Evolutionary conservation across 2,113 vertebrate species (phyloP).

Genomic region (Platichthys stellatus): DNA sequence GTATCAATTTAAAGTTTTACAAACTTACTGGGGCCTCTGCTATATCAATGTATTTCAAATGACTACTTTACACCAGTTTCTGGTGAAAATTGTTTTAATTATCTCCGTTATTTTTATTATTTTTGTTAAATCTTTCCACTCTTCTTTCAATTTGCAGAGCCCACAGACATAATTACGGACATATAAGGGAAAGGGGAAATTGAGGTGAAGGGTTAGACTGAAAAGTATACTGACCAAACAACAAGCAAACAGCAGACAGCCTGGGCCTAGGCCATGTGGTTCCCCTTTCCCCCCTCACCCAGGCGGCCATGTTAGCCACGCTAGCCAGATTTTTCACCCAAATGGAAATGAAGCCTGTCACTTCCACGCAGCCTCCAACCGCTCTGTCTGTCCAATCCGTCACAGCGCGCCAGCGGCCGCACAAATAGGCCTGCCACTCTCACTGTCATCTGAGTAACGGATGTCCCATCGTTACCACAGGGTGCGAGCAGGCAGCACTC

Average conservation of each 20-base stretch:
- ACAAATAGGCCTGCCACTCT: slow-evolving; percentile 87
- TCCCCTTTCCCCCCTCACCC: slow-evolving; percentile 51
- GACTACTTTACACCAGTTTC: not conserved
- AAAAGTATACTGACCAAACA: slow-evolving; percentile 34
- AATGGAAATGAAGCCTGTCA: slow-evolving; percentile 86
- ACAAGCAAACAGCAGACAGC: slow-evolving; percentile 32
- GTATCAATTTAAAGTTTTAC: not conserved
- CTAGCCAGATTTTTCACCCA: slow-evolving; percentile 85
- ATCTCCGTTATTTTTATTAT: not conserved
- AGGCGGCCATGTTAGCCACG: slow-evolving; percentile 65
- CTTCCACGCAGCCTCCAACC: slow-evolving; percentile 78
- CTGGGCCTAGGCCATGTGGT: slow-evolving; percentile 19
- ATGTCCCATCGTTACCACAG: slow-evolving; percentile 79
- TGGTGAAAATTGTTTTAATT: not conserved
- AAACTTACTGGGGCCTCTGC: not conserved
- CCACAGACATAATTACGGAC: not conserved
- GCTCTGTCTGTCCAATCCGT: slow-evolving; percentile 83
- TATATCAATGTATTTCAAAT: not conserved
- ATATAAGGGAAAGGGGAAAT: not conserved
- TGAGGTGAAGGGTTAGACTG: not conserved
- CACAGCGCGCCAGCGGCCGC: slow-evolving; percentile 72
- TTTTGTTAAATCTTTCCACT: not conserved
- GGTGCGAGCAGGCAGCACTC: slow-evolving; percentile 71
- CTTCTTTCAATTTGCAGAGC: not conserved
- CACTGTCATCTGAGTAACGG: slow-evolving; percentile 83